Percentiles rank a stretch among this genome's conserved stretches.
Evolutionary conservation across 2,113 vertebrate genomes (phyloP).

Genomic region (Archocentrus centrarchus): DNA sequence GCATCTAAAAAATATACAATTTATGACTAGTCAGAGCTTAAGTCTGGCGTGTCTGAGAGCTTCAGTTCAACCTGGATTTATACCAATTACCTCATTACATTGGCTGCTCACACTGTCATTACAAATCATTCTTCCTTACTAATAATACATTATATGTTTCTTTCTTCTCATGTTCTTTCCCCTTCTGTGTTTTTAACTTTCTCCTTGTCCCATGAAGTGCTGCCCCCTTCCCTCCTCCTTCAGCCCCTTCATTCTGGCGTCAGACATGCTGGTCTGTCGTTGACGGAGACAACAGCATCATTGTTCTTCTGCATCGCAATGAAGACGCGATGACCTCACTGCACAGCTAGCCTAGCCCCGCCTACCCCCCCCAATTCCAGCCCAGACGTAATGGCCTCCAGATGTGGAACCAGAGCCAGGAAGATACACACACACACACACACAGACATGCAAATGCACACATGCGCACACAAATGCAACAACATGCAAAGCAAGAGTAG

Average conservation of each 20-base stretch:
- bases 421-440: conserved; percentile 37
- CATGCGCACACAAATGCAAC: conserved; percentile 35
- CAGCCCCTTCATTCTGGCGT: conserved; percentile 31
- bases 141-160: conserved; percentile 40
- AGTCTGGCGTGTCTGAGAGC: not conserved
- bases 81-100: conserved; percentile 13
- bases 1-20: not conserved
- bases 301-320: conserved; percentile 77
- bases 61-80: conserved; percentile 32
- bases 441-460: conserved; percentile 17
- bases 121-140: conserved; percentile 40
- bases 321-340: conserved; percentile 76
- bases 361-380: conserved; percentile 42
- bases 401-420: conserved; percentile 70
- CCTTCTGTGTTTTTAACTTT: not conserved
- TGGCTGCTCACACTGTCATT: conserved; percentile 12
- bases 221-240: not conserved
- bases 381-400: conserved; percentile 77
- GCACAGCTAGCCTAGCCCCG: conserved; percentile 59
- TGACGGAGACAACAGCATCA: conserved; percentile 74
- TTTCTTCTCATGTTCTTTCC: not conserved
- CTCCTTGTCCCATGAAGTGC: not conserved
- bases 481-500: conserved; percentile 42
- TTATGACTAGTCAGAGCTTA: not conserved
- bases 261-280: conserved; percentile 31